Conservation (phyloP, 1,140 invertebrate species). For the Drosophila leontia region DNA sequence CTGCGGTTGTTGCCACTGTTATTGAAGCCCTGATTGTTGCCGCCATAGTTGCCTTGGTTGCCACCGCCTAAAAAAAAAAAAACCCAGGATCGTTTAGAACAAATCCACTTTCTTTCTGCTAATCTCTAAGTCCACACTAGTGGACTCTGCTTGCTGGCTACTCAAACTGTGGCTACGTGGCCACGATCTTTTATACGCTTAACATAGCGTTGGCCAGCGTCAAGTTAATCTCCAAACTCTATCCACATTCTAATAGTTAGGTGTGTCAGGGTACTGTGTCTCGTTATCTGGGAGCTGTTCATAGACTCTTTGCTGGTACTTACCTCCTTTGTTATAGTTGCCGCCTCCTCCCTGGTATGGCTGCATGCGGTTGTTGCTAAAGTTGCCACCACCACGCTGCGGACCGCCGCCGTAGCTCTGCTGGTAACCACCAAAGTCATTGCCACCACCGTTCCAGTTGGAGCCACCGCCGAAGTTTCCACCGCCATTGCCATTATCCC, state of each 20-base stretch:
- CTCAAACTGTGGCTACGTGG: slow-evolving; percentile 16
- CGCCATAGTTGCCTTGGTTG: slow-evolving; percentile 87
- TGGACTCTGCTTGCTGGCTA: slow-evolving; percentile 6
- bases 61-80: slow-evolving; percentile 70
- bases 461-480: slow-evolving; percentile 65
- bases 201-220: slow-evolving; percentile 41
- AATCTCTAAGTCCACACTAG: slow-evolving; percentile 11
- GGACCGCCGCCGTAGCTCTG: slow-evolving; percentile 90
- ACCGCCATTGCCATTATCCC: slow-evolving; percentile 85
- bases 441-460: slow-evolving; percentile 84
- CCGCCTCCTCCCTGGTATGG: slow-evolving; percentile 86
- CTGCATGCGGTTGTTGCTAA: slow-evolving; percentile 85
- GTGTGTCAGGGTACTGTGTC: slow-evolving; percentile 44
- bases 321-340: slow-evolving; percentile 78
- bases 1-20: slow-evolving; percentile 86
- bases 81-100: slow-evolving; percentile 45
- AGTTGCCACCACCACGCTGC: slow-evolving; percentile 87
- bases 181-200: slow-evolving; percentile 16
- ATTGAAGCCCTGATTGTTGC: slow-evolving; percentile 85
- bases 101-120: slow-evolving; percentile 38
- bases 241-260: slow-evolving; percentile 49
- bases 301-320: slow-evolving; percentile 21
- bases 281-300: slow-evolving; percentile 5
- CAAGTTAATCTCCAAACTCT: slow-evolving; percentile 78
- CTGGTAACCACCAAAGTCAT: slow-evolving; percentile 90